Base-by-base conservation (phyloP, 2,797 vertebrate species). In the Helostoma temminkii region DNA sequence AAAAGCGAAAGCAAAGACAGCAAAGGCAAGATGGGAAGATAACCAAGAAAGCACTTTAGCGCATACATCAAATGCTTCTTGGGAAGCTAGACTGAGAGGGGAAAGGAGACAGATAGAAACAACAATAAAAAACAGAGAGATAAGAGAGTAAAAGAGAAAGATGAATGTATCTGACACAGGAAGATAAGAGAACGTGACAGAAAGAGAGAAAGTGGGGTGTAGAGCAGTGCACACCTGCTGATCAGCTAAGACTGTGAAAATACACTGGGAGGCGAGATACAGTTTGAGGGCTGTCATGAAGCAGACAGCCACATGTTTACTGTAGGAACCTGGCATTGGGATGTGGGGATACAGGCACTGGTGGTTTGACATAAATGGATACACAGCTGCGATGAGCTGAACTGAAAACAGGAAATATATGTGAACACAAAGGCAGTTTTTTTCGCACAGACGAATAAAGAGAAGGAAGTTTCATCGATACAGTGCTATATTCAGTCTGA, bases 401-500 rank as follows among this genome's bases (percentile, higher is more conserved):
- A 93, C 84, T 88, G 92, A 94, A 93, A 94, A 94, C 93, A 92
- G 92, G 91, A 94, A 93, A 89, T 78, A 85, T 91, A 86, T 77
- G 70, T 69, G 74, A 84, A 71, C 49, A 60, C 64, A 77, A 77
- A 81, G 54, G 43, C 25, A 47, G 70, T 39, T 30, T 42, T 48
- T 58, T 28, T 63, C 11, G 41, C 53, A 59, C 39, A 63, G 54
- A 80, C 39, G 68, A 80, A 61, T 57, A 74, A 76, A 73, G 64
- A 76, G 49, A 68, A 64, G 65, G 65, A 75, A 63, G 71, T 83
- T 73, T 74, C 41, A 61, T 41, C 56, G 30, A 47, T 59, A 50
- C 19, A 54, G 25, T 16, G 6, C 39, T 58, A 56, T n/a, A 47
- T 61, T 52, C 25, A 49, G 50, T 53, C 21, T 54, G 1, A 69